A percentile compares a stretch with the other conserved stretches of the same genome.
Conservation (phyloP, 2,113 vertebrate genomes). For the Serinus canaria region DNA sequence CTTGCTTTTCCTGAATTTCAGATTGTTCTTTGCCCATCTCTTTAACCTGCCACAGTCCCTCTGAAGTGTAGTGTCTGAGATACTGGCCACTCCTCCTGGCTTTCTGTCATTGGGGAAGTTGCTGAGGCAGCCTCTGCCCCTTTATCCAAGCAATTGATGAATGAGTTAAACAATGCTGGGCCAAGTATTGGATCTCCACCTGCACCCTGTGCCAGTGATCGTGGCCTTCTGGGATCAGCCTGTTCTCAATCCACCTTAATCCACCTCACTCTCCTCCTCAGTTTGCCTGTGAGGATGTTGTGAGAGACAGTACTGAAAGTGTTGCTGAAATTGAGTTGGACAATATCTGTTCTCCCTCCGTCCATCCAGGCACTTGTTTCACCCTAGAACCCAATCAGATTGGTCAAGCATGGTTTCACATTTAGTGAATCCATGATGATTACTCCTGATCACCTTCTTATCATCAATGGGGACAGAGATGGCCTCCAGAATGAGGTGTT, state of each 20-base stretch:
- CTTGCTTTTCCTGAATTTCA: background rate
- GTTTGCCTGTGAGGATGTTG: background rate
- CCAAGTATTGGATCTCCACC: fast-evolving
- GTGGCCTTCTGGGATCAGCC: background rate
- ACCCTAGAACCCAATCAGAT: background rate
- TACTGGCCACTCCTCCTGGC: background rate
- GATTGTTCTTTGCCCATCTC: background rate
- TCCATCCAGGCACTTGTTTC: background rate
- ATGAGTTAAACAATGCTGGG: background rate
- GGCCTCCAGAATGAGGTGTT: background rate
- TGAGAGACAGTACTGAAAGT: background rate
- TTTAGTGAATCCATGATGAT: background rate
- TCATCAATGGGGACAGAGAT: too few species aligned
- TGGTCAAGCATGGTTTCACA: background rate
- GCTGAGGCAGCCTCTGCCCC: background rate
- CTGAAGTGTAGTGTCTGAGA: background rate
- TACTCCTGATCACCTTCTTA: background rate
- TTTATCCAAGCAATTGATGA: background rate
- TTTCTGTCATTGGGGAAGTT: background rate
- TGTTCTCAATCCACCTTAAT: background rate
- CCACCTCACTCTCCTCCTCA: background rate
- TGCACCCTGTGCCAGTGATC: background rate
- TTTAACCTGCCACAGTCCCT: background rate
- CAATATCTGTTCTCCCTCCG: background rate
- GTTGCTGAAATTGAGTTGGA: background rate